Evolutionary conservation across 2,888 invertebrate genomes (phyloP).

Genomic region (Mythimna lalbum): DNA sequence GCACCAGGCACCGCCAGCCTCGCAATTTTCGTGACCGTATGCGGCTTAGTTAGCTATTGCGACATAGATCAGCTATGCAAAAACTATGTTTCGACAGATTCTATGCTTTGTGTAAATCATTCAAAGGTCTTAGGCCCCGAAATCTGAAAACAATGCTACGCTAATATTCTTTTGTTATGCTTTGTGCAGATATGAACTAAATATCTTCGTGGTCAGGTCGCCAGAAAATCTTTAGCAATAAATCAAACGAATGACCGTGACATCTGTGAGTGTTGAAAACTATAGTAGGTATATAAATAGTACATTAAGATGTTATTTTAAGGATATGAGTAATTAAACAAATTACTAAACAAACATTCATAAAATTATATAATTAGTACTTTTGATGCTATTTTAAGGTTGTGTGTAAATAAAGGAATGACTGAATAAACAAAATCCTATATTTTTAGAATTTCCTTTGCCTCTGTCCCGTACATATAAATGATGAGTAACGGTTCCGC

Average conservation of each 20-base stretch:
- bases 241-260: constrained; percentile 20
- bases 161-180: not conserved
- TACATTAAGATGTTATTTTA: constrained; percentile 10
- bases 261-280: constrained; percentile 22
- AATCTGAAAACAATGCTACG: constrained; percentile 16
- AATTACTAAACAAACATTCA: not conserved
- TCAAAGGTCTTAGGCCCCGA: constrained; percentile 16
- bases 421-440: constrained; percentile 29
- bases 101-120: constrained; percentile 35
- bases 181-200: constrained; percentile 23
- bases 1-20: constrained; percentile 77
- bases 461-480: constrained; percentile 10
- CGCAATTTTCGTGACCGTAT: constrained; percentile 77
- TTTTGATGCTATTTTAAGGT: constrained; percentile 11
- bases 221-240: constrained; percentile 19
- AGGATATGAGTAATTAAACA: constrained; percentile 1
- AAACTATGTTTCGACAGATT: constrained; percentile 51
- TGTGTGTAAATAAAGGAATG: constrained; percentile 3
- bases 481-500: constrained; percentile 32
- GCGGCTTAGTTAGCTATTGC: constrained; percentile 73
- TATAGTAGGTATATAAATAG: constrained; percentile 11
- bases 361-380: constrained; percentile 10
- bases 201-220: constrained; percentile 21
- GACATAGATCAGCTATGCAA: constrained; percentile 67
- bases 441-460: constrained; percentile 9